Evolutionary conservation across 2,797 vertebrate genomes (phyloP).

Genomic region (Ctenochaetus hawaiiensis): DNA sequence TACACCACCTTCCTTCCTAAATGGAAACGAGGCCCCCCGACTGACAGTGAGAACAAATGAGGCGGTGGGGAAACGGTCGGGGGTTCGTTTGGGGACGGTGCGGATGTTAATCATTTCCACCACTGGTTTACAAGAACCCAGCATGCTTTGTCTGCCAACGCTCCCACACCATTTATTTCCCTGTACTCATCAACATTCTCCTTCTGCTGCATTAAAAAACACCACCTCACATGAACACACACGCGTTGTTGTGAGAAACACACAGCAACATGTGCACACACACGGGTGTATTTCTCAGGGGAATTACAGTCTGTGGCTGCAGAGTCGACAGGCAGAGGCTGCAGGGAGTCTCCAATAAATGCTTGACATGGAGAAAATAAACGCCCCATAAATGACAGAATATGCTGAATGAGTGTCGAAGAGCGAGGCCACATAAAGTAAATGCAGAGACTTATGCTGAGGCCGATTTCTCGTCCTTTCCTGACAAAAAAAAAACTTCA

Average conservation of each 20-base stretch:
- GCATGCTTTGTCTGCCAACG: slow-evolving; percentile 65
- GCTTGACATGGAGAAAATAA: slow-evolving; percentile 24
- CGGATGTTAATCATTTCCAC: slow-evolving; percentile 78
- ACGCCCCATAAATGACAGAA: slow-evolving; percentile 41
- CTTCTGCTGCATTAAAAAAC: slow-evolving; percentile 39
- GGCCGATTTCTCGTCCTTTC: slow-evolving; percentile 38
- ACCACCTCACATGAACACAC: background rate
- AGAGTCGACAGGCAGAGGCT: slow-evolving; percentile 4
- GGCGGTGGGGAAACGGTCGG: slow-evolving; percentile 44
- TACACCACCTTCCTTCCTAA: slow-evolving; percentile 16
- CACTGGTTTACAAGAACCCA: slow-evolving; percentile 73
- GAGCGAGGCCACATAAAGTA: slow-evolving; percentile 8
- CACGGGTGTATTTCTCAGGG: slow-evolving; percentile 21
- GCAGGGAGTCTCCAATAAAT: slow-evolving; percentile 41
- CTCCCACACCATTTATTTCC: slow-evolving; percentile 62
- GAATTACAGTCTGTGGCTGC: slow-evolving; percentile 24
- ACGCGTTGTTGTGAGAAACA: too few species aligned
- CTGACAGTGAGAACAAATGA: slow-evolving; percentile 66
- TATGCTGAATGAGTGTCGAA: slow-evolving; percentile 13
- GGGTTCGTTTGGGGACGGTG: slow-evolving; percentile 58
- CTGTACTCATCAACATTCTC: slow-evolving; percentile 60
- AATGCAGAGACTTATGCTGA: slow-evolving; percentile 31
- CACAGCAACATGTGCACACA: background rate
- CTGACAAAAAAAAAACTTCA: slow-evolving; percentile 19
- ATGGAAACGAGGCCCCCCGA: slow-evolving; percentile 57